Evolutionary conservation across 2,797 vertebrate species (phyloP).

Genomic region (Chaenodraco wilsoni): DNA sequence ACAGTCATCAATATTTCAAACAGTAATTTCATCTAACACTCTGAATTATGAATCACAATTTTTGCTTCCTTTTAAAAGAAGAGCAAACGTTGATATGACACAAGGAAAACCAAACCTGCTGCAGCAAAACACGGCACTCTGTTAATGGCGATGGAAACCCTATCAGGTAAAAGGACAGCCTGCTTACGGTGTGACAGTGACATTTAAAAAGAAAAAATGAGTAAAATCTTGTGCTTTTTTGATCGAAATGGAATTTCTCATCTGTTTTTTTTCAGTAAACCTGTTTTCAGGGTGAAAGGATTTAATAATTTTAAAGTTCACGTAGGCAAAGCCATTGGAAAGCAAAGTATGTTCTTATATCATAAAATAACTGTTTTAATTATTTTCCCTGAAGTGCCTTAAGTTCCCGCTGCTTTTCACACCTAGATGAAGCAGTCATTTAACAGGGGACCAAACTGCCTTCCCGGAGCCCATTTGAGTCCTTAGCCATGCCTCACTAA

Average conservation of each 20-base stretch:
- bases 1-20: slow-evolving; percentile 81
- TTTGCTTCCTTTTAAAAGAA: slow-evolving; percentile 74
- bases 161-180: slow-evolving; percentile 60
- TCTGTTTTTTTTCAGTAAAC: not conserved
- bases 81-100: slow-evolving; percentile 75
- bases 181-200: slow-evolving; percentile 42
- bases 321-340: slow-evolving; percentile 47
- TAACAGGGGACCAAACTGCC: slow-evolving; percentile 76
- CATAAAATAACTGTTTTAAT: slow-evolving; percentile 65
- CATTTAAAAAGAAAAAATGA: slow-evolving; percentile 53
- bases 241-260: slow-evolving; percentile 20
- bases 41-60: slow-evolving; percentile 79
- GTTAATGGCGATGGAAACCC: slow-evolving; percentile 34
- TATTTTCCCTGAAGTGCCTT: slow-evolving; percentile 49
- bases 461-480: slow-evolving; percentile 80
- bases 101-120: slow-evolving; percentile 52
- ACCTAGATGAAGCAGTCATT: slow-evolving; percentile 80
- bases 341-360: slow-evolving; percentile 66
- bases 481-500: slow-evolving; percentile 86
- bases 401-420: slow-evolving; percentile 60
- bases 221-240: slow-evolving; percentile 35
- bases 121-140: slow-evolving; percentile 26
- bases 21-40: slow-evolving; percentile 73
- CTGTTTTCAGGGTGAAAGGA: slow-evolving; percentile 17
- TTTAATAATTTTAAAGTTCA: slow-evolving; percentile 46